Conservation (phyloP, 2,797 vertebrate species). For the Myotis planiceps region DNA sequence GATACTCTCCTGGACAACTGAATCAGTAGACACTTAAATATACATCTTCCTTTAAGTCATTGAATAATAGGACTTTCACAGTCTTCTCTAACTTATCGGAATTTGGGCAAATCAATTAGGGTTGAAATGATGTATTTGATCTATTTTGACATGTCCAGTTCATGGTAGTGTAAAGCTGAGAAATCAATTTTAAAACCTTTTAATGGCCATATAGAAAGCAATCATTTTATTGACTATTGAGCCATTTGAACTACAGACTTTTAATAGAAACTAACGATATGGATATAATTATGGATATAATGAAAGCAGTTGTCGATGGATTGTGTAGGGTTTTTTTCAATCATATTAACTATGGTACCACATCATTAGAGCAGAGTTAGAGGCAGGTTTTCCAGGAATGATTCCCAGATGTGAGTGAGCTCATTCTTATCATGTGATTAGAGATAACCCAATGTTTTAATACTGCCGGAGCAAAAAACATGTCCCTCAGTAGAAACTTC, state of each 20-base stretch:
- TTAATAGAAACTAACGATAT: constrained; percentile 63
- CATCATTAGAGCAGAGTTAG: constrained; percentile 50
- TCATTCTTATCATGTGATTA: constrained; percentile 50
- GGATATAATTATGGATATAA: constrained; percentile 52
- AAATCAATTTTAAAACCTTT: constrained; percentile 78
- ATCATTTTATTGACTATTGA: constrained; percentile 77
- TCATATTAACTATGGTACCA: constrained; percentile 50
- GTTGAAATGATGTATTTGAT: constrained; percentile 69
- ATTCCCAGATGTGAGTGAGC: constrained; percentile 55
- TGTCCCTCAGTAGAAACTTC: constrained; percentile 48
- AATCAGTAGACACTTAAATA: neutral
- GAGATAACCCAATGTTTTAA: constrained; percentile 27
- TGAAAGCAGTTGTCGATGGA: constrained; percentile 77
- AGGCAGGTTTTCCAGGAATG: constrained; percentile 53
- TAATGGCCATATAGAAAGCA: constrained; percentile 76
- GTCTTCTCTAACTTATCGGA: constrained; percentile 61
- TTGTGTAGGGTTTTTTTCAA: constrained; percentile 28
- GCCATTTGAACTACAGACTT: constrained; percentile 73
- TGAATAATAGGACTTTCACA: constrained; percentile 36
- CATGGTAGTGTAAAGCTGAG: constrained; percentile 59
- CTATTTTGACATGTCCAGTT: constrained; percentile 49
- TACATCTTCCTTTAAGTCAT: neutral
- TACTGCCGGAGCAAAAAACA: constrained; percentile 52
- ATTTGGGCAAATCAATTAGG: constrained; percentile 71
- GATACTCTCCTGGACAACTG: neutral